Evolutionary conservation across 2,888 invertebrate species (phyloP).

Genomic region (Boloria selene): DNA sequence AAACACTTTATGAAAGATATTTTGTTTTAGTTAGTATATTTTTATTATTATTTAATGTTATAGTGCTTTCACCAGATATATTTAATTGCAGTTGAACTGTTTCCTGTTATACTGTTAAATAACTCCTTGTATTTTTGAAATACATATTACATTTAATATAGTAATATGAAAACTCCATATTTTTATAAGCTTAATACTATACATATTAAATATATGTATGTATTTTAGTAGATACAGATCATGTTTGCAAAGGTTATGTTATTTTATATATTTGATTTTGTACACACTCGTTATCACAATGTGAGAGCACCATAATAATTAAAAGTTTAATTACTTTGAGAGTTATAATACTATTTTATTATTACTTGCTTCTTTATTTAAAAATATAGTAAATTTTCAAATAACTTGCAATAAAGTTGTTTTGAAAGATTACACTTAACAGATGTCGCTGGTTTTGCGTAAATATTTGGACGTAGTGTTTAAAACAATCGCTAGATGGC

Average conservation of each 20-base stretch:
- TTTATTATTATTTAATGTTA: background rate
- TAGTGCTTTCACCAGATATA: slow-evolving; percentile 12
- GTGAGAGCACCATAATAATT: slow-evolving; percentile 19
- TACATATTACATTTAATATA: slow-evolving; percentile 10
- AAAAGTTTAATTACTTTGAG: slow-evolving; percentile 6
- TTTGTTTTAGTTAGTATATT: background rate
- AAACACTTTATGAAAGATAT: background rate
- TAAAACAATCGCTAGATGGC: slow-evolving; percentile 1
- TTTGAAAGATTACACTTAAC: background rate
- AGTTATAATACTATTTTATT: background rate
- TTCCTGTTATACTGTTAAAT: background rate
- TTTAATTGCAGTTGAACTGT: background rate
- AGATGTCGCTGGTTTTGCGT: slow-evolving; percentile 7
- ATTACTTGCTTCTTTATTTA: background rate
- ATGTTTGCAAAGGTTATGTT: background rate
- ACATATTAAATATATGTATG: no score
- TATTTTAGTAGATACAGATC: background rate
- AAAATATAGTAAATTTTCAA: background rate
- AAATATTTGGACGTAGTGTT: background rate
- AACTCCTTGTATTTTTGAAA: background rate
- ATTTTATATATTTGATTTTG: background rate
- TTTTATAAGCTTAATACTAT: no score
- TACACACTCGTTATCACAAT: slow-evolving; percentile 5
- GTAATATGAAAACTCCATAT: background rate
- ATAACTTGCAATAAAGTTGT: background rate